Base-by-base conservation (phyloP, 2,797 vertebrate species). In the Amazona finschi region DNA sequence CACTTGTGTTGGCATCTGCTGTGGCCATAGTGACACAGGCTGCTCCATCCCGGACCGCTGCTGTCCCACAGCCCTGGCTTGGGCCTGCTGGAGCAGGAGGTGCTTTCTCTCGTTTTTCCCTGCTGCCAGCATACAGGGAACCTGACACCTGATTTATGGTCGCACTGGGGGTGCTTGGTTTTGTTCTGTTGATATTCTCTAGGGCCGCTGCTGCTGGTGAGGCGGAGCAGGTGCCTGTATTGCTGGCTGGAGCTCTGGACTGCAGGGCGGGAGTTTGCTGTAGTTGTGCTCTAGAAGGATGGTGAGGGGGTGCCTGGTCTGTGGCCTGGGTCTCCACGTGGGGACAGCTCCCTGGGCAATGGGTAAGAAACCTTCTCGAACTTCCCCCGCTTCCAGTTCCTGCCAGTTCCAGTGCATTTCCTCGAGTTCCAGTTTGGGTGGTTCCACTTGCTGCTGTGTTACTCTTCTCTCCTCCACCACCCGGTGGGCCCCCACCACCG, bases 211-310 rank as follows among this genome's bases (percentile, higher is more conserved):
- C 60, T 44, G 97, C 53, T 80, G 97, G 61, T 67, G 96, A 77
- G 36, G 94, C 60, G 87, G 58, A 27, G 52, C 58, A 15, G 80
- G 93, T 22, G 60, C 95, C 96, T 4, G 97, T 61, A 67, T 62
- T 85, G 76, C 96, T 60, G 79, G 79, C 28, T 92, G 96, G 78
- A 82, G 94, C 15, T 87, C 94, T 31, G 95, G 97, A 49, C 78
- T 97, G 96, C 94, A 95, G 81, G 77, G 97, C 31, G 96, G 96
- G 30, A 28, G 95, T 88, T 72, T 98, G 98, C 96, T 98, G 98
- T 91, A 98, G 98, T 85, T 98, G 98, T 94, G 98, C 97, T 97
- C 98, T 93, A 95, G 97, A 44, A 95, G 96, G 74, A 98, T 91
- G 3, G 95, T 49, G 57, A 95, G 98, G 93, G 88, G 98, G 97